Conservation (phyloP, 2,797 vertebrate species). For the Mus minutoides region DNA sequence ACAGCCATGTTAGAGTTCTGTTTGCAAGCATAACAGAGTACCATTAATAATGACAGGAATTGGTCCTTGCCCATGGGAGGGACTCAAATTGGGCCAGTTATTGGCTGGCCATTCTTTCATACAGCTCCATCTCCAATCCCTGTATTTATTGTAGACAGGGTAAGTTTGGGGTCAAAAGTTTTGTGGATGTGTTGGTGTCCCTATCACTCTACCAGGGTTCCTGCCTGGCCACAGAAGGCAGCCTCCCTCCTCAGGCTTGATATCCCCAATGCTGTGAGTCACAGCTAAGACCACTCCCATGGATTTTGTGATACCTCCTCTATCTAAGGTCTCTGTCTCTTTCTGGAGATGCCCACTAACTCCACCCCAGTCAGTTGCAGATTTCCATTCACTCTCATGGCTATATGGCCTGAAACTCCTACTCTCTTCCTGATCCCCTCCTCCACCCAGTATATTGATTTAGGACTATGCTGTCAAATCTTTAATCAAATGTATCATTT, state of each 20-base stretch:
- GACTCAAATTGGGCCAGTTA: not conserved
- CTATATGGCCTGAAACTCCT: not conserved
- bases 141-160: not conserved
- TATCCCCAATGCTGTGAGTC: not conserved
- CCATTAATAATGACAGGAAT: not conserved
- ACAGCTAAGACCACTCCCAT: not conserved
- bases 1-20: not conserved
- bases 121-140: not conserved
- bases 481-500: not conserved
- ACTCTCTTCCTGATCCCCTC: not conserved
- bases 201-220: not conserved
- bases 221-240: not conserved
- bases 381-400: not conserved
- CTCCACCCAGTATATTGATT: not conserved
- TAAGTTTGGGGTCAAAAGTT: not conserved
- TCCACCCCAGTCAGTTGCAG: not conserved
- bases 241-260: not conserved
- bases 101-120: not conserved
- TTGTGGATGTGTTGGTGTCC: not conserved
- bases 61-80: not conserved
- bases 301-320: not conserved
- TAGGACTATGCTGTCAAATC: not conserved
- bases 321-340: not conserved
- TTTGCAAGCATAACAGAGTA: not conserved
- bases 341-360: not conserved